phyloP scores from a whole-genome alignment of 2,113 vertebrate genomes.

The Pluvianellus socialis region DNA sequence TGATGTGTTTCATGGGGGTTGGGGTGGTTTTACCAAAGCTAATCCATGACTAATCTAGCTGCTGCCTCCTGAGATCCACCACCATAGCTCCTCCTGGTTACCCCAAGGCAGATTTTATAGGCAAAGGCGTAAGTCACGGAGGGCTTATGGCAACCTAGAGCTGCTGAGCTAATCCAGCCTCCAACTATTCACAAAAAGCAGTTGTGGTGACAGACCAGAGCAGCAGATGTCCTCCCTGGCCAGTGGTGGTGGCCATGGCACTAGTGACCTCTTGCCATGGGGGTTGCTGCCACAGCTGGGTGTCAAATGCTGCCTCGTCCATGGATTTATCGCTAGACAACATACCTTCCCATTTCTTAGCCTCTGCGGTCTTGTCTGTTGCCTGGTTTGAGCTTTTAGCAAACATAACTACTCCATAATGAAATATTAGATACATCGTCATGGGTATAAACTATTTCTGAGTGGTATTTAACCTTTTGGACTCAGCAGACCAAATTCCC shows the following conservation, averaged over 20 bases:
- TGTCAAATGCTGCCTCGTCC: neutral
- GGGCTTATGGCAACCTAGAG: neutral
- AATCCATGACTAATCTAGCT: neutral
- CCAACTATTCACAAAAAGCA: neutral
- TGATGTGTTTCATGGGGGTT: too few relatives aligned
- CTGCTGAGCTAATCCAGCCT: neutral
- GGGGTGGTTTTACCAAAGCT: neutral
- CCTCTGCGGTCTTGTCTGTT: neutral
- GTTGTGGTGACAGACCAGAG: accelerated
- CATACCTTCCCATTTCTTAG: neutral
- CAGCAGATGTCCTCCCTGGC: too few relatives aligned
- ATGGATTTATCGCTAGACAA: neutral
- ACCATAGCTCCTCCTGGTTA: neutral
- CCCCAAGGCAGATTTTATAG: neutral
- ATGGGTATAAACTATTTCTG: neutral
- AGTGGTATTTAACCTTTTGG: slow-evolving; percentile 46
- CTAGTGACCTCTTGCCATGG: neutral
- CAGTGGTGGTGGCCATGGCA: neutral
- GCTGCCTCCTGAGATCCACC: neutral
- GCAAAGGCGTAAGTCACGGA: accelerated
- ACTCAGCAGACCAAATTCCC: neutral
- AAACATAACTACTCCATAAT: neutral
- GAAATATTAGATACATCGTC: neutral
- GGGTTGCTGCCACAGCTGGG: too few relatives aligned
- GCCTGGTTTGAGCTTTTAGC: neutral